A percentile compares a stretch with the other conserved stretches of the same genome.
These are phyloP conservation scores for Odontothrips loti DNA, from an alignment of 2,888 invertebrate genomes.

Conservation along the genomic window DNA sequence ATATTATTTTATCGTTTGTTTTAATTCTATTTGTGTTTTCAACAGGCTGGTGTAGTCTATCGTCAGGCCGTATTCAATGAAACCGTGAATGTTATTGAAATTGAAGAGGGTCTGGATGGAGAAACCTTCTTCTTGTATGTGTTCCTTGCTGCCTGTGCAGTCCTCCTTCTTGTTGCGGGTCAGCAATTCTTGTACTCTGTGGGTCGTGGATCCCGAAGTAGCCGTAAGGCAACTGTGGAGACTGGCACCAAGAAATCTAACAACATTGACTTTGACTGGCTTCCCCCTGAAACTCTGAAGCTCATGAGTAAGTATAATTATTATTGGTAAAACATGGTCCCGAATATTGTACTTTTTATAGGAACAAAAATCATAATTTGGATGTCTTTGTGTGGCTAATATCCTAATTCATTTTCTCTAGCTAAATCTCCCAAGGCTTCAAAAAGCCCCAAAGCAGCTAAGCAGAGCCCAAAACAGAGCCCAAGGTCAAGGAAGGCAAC, in stretches of 20 bases:
- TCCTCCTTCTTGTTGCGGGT: constrained; percentile 80
- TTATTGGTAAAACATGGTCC: not conserved
- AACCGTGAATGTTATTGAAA: constrained; percentile 91
- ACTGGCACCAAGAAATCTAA: constrained; percentile 84
- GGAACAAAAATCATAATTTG: not conserved
- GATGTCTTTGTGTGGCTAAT: not conserved
- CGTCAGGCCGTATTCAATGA: constrained; percentile 96
- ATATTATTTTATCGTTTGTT: not conserved
- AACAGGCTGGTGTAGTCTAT: constrained; percentile 59
- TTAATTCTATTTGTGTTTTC: constrained; percentile 34
- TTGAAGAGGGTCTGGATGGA: constrained; percentile 95
- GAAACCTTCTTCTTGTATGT: constrained; percentile 98
- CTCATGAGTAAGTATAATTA: constrained; percentile 66
- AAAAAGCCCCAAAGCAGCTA: constrained; percentile 49
- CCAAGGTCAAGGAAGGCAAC: constrained; percentile 75
- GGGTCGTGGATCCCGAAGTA: constrained; percentile 64
- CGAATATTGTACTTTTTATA: constrained; percentile 29
- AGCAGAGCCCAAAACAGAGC: constrained; percentile 60
- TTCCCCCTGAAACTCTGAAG: constrained; percentile 85
- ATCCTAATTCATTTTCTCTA: constrained; percentile 47
- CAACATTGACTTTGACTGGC: constrained; percentile 97
- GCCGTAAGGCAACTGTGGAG: constrained; percentile 62
- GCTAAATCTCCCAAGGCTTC: constrained; percentile 59
- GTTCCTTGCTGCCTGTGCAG: constrained; percentile 84
- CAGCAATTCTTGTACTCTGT: constrained; percentile 84